Conservation (phyloP, 2,113 vertebrate species). For the Empidonax traillii region DNA sequence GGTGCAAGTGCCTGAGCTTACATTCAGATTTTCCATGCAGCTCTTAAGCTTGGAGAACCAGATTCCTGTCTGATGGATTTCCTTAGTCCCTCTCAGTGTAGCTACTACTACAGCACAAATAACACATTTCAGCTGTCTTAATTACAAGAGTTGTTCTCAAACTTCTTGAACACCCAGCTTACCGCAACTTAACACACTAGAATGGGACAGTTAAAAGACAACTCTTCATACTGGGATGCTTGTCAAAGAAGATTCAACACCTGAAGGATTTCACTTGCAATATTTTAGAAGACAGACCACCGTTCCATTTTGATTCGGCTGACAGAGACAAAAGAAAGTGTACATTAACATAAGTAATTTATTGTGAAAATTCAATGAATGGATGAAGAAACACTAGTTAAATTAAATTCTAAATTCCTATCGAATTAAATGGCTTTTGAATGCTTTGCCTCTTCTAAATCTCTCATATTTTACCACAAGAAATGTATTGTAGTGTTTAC, state of each 20-base stretch:
- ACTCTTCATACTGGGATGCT: not conserved
- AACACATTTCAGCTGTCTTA: not conserved
- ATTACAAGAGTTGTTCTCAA: not conserved
- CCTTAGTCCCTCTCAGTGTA: not conserved
- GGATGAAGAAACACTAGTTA: not conserved
- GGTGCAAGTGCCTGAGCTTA: not conserved
- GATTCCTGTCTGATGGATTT: not conserved
- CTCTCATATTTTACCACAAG: not conserved
- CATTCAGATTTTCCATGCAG: not conserved
- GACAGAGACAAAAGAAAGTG: not conserved
- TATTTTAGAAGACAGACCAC: not conserved
- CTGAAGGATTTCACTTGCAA: not conserved
- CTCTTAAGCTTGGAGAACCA: not conserved
- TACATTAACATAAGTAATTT: not conserved
- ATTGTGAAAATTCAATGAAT: not conserved
- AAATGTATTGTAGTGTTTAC: not conserved
- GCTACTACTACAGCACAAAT: not conserved
- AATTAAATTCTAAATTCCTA: not conserved
- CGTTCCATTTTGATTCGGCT: not conserved
- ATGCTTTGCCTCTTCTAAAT: not conserved
- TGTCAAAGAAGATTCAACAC: not conserved
- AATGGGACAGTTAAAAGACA: not conserved
- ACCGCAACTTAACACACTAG: not conserved
- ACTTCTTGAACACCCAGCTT: not conserved
- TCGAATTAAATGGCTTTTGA: not conserved